Evolutionary conservation across 35 echinoderm and acorn worm genomes (phyloP), one percentile per base, ranked within the genome.

Genomic region (Hemicentrotus pulcherrimus): DNA sequence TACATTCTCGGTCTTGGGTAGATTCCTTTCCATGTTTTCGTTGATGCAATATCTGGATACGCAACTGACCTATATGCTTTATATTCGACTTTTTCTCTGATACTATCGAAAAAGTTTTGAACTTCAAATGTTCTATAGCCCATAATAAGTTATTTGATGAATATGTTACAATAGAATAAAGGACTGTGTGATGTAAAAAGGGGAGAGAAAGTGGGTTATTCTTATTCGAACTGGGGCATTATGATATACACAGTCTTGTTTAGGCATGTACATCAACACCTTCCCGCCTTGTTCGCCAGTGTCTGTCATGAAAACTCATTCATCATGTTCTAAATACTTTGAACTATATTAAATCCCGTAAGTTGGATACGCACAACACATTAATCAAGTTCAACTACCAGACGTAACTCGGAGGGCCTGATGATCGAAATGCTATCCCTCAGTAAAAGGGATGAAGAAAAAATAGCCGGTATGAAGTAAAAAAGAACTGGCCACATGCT

Each of bases 311-410:
- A 78, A 78, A 78, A 28, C 6, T 78, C 65, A 78, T 78, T 22
- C 6, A 78, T 78, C 65, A 78, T 78, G 65, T 78, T 78, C 15
- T 78, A 78, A 78, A 78, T 78, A 78, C 65, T 22, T 78, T 78
- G 65, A n/a, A 78, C 65, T 78, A 22, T 78, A 78, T 78, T 28
- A 78, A 78, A 78, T 78, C 65, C 65, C 65, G 65, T 78, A 78
- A 78, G 65, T 78, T 78, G 65, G 65, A 78, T 78, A 78, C 22
- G 65, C 65, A 78, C 28, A 78, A 78, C 65, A 78, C 65, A 78
- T 78, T 78, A 78, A 78, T 78, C 65, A 78, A 78, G 65, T 78
- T 78, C 65, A 78, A 78, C 65, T n/a, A 78, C 65, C 65, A 78
- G 65, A n/a, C 65, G 65, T n/a, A 78, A 78, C 65, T 78, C 65